Conservation (phyloP, 2,888 invertebrate species). For the Mythimna pallens region DNA sequence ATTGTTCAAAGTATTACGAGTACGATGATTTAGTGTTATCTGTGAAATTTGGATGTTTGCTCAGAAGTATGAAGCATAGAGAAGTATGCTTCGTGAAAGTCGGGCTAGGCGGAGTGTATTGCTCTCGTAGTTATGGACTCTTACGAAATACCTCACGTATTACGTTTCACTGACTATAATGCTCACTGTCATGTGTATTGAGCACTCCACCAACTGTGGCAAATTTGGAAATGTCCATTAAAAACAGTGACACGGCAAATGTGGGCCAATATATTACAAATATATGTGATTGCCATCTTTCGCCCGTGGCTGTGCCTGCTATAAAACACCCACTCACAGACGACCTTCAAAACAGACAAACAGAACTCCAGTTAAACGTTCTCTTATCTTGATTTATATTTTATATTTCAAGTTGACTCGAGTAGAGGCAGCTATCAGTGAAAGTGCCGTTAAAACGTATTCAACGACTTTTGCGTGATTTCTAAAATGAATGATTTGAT, state of each 20-base stretch:
- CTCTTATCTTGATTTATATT: constrained; percentile 31
- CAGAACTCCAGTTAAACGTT: constrained; percentile 33
- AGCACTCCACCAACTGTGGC: constrained; percentile 46
- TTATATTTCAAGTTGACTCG: constrained; percentile 28
- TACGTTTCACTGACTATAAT: constrained; percentile 59
- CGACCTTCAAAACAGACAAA: constrained; percentile 34
- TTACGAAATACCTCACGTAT: constrained; percentile 70
- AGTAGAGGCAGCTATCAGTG: constrained; percentile 31
- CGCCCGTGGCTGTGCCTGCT: constrained; percentile 15
- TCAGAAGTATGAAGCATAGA: constrained; percentile 47
- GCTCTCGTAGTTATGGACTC: constrained; percentile 64
- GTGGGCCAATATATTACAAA: constrained; percentile 34
- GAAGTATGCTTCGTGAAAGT: constrained; percentile 71
- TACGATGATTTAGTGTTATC: constrained; percentile 46
- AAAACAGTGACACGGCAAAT: constrained; percentile 66
- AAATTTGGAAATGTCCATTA: constrained; percentile 67
- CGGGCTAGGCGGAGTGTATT: constrained; percentile 57
- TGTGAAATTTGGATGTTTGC: constrained; percentile 60
- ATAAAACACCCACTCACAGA: constrained; percentile 29
- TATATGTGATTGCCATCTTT: constrained; percentile 43
- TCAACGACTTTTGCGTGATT: constrained; percentile 31
- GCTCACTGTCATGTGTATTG: constrained; percentile 38
- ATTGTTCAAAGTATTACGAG: constrained; percentile 46
- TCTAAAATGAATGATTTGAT: constrained; percentile 37
- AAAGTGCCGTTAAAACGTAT: constrained; percentile 47